A percentile compares a stretch with the other conserved stretches of the same genome.
Conservation (phyloP, 2,888 invertebrate genomes). For the Drosophila paranaensis region DNA sequence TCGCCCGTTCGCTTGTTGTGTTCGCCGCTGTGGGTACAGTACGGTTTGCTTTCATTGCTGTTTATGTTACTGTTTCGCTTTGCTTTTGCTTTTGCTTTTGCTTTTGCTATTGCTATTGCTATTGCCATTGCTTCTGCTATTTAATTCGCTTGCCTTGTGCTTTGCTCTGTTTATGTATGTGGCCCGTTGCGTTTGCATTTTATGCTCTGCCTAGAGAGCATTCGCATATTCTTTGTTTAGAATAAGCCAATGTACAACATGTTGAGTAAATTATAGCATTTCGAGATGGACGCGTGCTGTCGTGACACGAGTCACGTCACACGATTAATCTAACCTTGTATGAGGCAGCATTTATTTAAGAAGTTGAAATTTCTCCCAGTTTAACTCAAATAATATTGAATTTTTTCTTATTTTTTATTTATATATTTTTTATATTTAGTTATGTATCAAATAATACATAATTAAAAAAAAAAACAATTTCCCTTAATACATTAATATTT, state of each 20-base stretch:
- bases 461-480: too few relatives aligned
- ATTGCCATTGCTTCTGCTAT: constrained; percentile 23
- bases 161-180: constrained; percentile 25
- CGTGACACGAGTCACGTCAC: constrained; percentile 23
- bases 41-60: constrained; percentile 48
- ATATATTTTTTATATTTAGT: too few relatives aligned
- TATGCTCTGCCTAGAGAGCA: constrained; percentile 11
- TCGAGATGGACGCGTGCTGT: constrained; percentile 9
- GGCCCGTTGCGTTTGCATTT: constrained; percentile 2
- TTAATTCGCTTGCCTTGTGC: constrained; percentile 20
- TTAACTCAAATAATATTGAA: neutral
- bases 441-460: neutral
- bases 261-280: neutral
- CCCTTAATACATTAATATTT: too few relatives aligned
- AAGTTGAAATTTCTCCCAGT: neutral
- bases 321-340: neutral
- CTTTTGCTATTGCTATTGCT: constrained; percentile 39
- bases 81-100: constrained; percentile 44
- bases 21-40: constrained; percentile 48
- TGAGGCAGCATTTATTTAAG: too few relatives aligned
- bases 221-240: constrained; percentile 10
- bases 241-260: constrained; percentile 1
- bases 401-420: neutral
- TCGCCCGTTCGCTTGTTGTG: constrained; percentile 29
- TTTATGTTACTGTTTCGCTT: constrained; percentile 25